These are phyloP conservation scores for Rhamphomyia laevipes DNA, from an alignment of 2,888 invertebrate genomes.

Conservation along the genomic window DNA sequence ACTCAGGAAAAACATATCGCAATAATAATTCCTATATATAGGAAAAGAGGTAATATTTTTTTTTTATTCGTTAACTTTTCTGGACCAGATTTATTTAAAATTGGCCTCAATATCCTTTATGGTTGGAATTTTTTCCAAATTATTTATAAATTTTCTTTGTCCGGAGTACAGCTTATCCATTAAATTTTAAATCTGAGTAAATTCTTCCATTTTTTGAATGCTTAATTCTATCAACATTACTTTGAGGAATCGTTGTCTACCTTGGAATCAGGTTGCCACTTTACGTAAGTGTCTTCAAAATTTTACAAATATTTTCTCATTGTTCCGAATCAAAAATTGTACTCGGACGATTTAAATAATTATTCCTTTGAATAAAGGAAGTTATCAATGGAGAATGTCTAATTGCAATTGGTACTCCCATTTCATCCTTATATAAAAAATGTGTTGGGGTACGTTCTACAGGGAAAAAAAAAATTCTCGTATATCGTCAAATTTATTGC, in stretches of 20 bases:
- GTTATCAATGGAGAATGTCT: conserved; percentile 3
- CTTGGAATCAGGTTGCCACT: background rate
- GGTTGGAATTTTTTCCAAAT: background rate
- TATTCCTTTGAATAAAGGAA: background rate
- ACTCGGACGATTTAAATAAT: conserved; percentile 3
- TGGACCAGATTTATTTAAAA: too few relatives aligned
- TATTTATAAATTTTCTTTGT: conserved; percentile 1
- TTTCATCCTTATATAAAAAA: background rate
- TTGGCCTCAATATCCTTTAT: background rate
- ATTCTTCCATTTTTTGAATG: background rate
- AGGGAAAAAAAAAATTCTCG: too few relatives aligned
- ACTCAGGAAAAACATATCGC: too few relatives aligned
- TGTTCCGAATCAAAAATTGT: background rate
- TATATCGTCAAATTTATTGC: too few relatives aligned
- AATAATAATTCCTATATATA: too few relatives aligned
- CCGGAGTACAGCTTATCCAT: background rate
- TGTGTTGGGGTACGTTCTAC: background rate
- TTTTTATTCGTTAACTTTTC: too few relatives aligned
- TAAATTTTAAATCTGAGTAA: background rate
- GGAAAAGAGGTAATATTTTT: too few relatives aligned
- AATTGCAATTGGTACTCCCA: background rate
- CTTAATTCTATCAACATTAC: background rate
- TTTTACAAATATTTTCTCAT: background rate
- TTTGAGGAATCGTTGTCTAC: background rate
- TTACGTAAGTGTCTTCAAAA: conserved; percentile 1